Percentiles rank a stretch among this genome's conserved stretches.
Evolutionary conservation across 2,113 vertebrate genomes (phyloP).

Genomic region (Cromileptes altivelis): DNA sequence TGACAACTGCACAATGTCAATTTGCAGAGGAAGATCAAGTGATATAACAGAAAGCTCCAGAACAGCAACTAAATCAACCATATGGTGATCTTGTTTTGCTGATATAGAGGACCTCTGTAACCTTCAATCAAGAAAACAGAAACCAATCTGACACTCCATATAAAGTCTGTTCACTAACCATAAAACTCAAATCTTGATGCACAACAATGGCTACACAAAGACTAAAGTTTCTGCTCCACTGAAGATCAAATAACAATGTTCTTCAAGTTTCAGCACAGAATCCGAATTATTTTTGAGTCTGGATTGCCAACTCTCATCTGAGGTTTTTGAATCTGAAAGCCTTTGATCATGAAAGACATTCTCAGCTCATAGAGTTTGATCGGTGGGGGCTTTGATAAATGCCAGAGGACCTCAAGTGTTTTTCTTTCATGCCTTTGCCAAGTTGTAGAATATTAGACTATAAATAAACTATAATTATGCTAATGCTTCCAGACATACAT

Average conservation of each 20-base stretch:
- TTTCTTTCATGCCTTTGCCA: constrained; percentile 64
- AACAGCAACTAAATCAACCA: not conserved
- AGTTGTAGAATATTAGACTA: constrained; percentile 70
- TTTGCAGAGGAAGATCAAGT: not conserved
- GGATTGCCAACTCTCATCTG: constrained; percentile 29
- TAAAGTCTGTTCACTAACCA: not conserved
- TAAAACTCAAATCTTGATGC: constrained; percentile 27
- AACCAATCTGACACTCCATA: not conserved
- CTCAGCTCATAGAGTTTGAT: constrained; percentile 51
- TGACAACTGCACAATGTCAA: not conserved
- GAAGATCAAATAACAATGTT: constrained; percentile 37
- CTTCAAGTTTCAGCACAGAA: constrained; percentile 26
- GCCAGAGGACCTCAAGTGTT: constrained; percentile 65
- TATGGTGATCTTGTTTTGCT: not conserved
- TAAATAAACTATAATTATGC: constrained; percentile 80
- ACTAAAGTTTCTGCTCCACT: constrained; percentile 3
- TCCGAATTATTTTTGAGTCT: constrained; percentile 42
- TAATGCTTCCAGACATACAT: constrained; percentile 70
- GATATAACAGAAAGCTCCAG: not conserved
- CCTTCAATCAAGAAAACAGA: not conserved
- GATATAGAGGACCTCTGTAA: not conserved
- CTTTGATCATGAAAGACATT: constrained; percentile 77
- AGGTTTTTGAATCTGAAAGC: constrained; percentile 44
- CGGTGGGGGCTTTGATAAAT: constrained; percentile 67
- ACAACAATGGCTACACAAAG: constrained; percentile 24